These are phyloP conservation scores for Corella eumyota DNA, from an alignment of 23 tunicate species.

Conservation along the genomic window DNA sequence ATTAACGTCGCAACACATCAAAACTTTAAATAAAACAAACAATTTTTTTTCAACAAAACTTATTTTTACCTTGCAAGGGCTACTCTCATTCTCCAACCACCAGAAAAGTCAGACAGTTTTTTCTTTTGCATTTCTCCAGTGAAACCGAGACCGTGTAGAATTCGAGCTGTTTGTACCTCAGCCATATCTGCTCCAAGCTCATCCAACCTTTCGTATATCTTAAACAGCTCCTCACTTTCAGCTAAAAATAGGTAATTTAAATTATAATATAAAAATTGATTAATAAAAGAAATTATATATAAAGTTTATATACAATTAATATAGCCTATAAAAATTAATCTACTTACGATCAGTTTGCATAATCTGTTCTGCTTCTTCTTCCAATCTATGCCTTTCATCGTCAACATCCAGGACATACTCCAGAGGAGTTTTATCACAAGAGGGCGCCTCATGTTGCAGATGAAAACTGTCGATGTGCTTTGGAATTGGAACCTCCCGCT, in stretches of 20 bases:
- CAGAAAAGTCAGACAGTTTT: slow-evolving; percentile 81
- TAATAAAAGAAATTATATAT: neutral
- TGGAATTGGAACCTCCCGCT: slow-evolving; percentile 65
- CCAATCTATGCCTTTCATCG: slow-evolving; percentile 66
- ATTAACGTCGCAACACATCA: no score
- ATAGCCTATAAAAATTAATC: neutral
- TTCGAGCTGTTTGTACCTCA: slow-evolving; percentile 62
- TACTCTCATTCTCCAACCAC: slow-evolving; percentile 98
- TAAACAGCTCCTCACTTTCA: slow-evolving; percentile 61
- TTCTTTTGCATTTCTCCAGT: slow-evolving; percentile 79
- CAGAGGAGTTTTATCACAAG: slow-evolving; percentile 63
- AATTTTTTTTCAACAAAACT: no score
- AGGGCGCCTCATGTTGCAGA: slow-evolving; percentile 51
- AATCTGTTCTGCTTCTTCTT: slow-evolving; percentile 68
- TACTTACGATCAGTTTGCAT: slow-evolving; percentile 66
- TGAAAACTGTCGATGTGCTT: slow-evolving; percentile 79
- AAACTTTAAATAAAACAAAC: no score
- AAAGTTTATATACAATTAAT: neutral
- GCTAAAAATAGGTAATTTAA: slow-evolving; percentile 14
- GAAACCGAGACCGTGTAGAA: slow-evolving; percentile 83
- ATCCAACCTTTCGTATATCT: slow-evolving; percentile 80
- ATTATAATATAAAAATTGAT: neutral
- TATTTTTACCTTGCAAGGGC: slow-evolving; percentile 68
- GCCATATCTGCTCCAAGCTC: slow-evolving; percentile 86
- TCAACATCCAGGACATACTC: slow-evolving; percentile 73